These are phyloP conservation scores for Gadus chalcogrammus DNA, from an alignment of 2,113 vertebrate genomes.

Conservation along the genomic window DNA sequence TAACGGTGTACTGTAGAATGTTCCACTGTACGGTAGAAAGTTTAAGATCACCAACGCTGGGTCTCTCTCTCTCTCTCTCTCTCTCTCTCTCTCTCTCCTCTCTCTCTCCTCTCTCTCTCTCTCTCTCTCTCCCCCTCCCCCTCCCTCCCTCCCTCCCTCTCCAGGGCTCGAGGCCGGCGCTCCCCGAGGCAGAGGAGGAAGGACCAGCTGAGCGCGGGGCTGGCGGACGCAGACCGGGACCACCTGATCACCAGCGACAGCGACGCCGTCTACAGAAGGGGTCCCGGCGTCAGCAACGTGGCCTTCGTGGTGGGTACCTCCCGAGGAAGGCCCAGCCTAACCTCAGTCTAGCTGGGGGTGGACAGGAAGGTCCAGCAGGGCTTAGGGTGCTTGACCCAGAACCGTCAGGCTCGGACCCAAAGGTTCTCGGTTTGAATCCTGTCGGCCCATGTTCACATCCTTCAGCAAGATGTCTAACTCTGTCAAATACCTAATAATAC, in stretches of 20 bases:
- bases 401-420: too few relatives aligned
- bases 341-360: background rate
- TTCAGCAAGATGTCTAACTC: too few relatives aligned
- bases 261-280: conserved; percentile 89
- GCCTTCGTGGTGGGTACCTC: conserved; percentile 85
- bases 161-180: conserved; percentile 83
- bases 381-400: too few relatives aligned
- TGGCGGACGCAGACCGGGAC: conserved; percentile 86
- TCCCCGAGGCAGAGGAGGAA: conserved; percentile 89
- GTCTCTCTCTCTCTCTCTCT: too few relatives aligned
- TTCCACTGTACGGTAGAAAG: too few relatives aligned
- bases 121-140: background rate
- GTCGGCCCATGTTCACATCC: too few relatives aligned
- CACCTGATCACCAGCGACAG: conserved; percentile 89
- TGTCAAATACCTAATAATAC: too few relatives aligned
- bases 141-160: background rate
- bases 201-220: conserved; percentile 84
- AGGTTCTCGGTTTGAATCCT: too few relatives aligned
- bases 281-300: conserved; percentile 93
- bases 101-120: too few relatives aligned
- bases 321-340: background rate
- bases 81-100: too few relatives aligned
- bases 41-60: too few relatives aligned
- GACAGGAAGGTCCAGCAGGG: background rate
- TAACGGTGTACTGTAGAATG: too few relatives aligned